Evolutionary conservation across 2,113 vertebrate genomes (phyloP).

Genomic region (Brachionichthys hirsutus): DNA sequence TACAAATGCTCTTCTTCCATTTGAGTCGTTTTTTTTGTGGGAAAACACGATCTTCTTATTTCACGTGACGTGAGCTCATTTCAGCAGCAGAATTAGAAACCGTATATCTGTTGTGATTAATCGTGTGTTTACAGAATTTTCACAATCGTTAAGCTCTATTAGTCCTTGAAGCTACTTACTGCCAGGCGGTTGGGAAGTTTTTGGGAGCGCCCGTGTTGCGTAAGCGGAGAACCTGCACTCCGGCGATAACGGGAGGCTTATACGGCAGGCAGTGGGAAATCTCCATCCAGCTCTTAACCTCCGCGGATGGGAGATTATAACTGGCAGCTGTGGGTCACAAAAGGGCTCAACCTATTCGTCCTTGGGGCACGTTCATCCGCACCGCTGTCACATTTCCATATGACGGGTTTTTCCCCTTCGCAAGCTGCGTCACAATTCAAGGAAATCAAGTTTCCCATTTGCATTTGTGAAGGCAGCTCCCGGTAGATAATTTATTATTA

Average conservation of each 20-base stretch:
- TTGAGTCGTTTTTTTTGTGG: no score
- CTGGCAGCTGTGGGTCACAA: conserved; percentile 47
- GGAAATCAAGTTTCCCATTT: no score
- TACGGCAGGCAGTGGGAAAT: conserved; percentile 53
- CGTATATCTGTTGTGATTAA: no score
- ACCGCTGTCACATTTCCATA: conserved; percentile 24
- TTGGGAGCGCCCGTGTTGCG: conserved; percentile 41
- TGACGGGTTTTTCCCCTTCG: no score
- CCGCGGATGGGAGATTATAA: conserved; percentile 59
- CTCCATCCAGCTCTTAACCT: conserved; percentile 63
- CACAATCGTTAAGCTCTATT: conserved; percentile 47
- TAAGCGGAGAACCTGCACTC: conserved; percentile 67
- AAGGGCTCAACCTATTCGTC: conserved; percentile 52
- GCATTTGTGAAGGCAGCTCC: no score
- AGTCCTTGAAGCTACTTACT: conserved; percentile 61
- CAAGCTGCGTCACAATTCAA: background rate
- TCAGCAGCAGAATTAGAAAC: no score
- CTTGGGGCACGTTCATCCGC: conserved; percentile 42
- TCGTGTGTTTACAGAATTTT: no score
- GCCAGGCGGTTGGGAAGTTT: conserved; percentile 44
- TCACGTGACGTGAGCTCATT: no score
- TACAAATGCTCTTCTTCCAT: background rate
- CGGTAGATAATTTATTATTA: no score
- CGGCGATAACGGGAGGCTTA: conserved; percentile 70
- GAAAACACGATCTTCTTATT: background rate